Evolutionary conservation across 2,888 invertebrate genomes (phyloP).

Genomic region (Sarcophaga subvicina): DNA sequence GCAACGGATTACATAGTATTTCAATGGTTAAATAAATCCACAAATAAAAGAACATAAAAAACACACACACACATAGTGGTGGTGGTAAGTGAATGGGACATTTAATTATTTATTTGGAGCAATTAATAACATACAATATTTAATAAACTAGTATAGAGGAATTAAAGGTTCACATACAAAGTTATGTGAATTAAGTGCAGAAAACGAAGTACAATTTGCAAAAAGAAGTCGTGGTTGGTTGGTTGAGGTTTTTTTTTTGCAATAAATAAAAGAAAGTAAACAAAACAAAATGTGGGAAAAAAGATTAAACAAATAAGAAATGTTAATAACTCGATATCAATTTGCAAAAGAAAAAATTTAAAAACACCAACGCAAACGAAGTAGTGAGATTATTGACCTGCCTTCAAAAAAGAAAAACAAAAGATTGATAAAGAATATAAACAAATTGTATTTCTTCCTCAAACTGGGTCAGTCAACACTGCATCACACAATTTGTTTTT

Average conservation of each 20-base stretch:
- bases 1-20: constrained; percentile 11
- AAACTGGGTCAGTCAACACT: constrained; percentile 59
- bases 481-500: neutral
- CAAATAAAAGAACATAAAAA: constrained; percentile 7
- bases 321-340: constrained; percentile 19
- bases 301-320: neutral
- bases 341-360: constrained; percentile 1
- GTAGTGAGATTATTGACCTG: constrained; percentile 61
- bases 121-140: constrained; percentile 18
- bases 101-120: neutral
- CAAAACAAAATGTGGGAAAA: neutral
- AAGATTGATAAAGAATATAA: constrained; percentile 63
- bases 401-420: constrained; percentile 43
- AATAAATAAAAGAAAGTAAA: neutral
- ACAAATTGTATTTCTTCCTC: constrained; percentile 40
- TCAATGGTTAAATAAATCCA: constrained; percentile 20
- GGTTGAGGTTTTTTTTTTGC: neutral
- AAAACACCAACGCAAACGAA: constrained; percentile 17
- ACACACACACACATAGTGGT: neutral
- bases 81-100: constrained; percentile 40
- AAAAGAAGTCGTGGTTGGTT: too few relatives aligned
- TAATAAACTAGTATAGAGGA: neutral
- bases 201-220: neutral
- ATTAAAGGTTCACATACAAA: too few relatives aligned
- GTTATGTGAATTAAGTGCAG: neutral